Conservation (phyloP, 2,113 vertebrate species). For the Morphnarchus princeps region DNA sequence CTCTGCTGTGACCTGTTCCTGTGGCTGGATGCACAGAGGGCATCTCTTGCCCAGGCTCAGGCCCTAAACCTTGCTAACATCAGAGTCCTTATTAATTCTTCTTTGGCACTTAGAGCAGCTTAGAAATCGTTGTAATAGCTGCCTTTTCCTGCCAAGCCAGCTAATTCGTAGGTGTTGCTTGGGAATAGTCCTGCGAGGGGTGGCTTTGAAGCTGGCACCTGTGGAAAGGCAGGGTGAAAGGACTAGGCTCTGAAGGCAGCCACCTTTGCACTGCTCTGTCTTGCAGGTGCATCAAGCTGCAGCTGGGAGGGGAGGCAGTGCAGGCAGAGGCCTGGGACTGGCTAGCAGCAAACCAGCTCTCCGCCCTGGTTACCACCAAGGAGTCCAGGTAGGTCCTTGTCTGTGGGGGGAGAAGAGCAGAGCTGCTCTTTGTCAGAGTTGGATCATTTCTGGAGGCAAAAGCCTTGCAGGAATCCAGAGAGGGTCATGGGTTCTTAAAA, state of each 20-base stretch:
- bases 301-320: constrained; percentile 82
- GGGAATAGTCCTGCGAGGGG: neutral
- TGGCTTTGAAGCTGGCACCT: neutral
- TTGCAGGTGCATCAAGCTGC: constrained; percentile 89
- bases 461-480: neutral
- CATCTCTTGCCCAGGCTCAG: neutral
- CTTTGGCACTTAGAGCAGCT: neutral
- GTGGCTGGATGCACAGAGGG: neutral
- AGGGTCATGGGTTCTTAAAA: neutral
- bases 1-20: neutral
- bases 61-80: neutral
- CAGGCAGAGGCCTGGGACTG: constrained; percentile 93
- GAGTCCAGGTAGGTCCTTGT: constrained; percentile 82
- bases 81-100: neutral
- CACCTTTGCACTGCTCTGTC: neutral
- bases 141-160: neutral
- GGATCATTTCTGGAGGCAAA: neutral
- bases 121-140: neutral
- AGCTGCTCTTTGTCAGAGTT: too few relatives aligned
- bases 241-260: neutral
- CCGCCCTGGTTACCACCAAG: constrained; percentile 86
- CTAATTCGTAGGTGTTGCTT: fast-evolving
- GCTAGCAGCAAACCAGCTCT: constrained; percentile 90
- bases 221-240: neutral
- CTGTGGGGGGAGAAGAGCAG: neutral